Conservation (phyloP, 2,113 vertebrate genomes). For the Uria lomvia region DNA sequence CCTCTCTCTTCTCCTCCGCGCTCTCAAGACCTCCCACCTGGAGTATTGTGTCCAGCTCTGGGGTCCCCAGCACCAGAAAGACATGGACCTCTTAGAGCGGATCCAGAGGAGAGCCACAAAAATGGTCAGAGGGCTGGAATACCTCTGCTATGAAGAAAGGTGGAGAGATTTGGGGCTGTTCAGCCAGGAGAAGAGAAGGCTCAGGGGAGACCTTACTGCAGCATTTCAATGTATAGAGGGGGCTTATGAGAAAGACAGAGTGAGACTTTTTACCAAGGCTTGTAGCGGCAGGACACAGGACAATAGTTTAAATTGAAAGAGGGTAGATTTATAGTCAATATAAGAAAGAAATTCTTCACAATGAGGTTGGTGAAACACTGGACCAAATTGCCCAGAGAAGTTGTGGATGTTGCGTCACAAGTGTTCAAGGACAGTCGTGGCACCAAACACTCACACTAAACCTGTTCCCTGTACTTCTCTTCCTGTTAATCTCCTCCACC, state of each 20-base stretch:
- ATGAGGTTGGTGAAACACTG: background rate
- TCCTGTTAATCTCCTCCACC: background rate
- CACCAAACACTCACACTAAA: background rate
- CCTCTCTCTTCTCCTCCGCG: background rate
- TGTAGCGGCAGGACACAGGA: background rate
- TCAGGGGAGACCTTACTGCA: background rate
- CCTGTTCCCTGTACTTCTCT: background rate
- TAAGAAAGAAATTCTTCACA: background rate
- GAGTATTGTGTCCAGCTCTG: background rate
- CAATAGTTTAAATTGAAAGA: background rate
- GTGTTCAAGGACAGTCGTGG: background rate
- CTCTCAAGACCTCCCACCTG: accelerated
- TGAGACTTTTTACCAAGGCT: background rate
- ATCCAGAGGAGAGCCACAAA: background rate
- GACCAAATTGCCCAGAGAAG: background rate
- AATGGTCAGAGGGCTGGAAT: background rate
- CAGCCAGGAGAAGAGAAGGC: background rate
- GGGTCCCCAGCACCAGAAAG: background rate
- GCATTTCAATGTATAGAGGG: background rate
- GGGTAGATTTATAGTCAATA: background rate
- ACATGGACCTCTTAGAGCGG: background rate
- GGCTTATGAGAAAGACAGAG: background rate
- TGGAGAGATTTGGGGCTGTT: too few species aligned
- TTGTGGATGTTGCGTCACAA: background rate
- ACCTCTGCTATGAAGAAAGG: background rate